Evolutionary conservation across 2,113 vertebrate species (phyloP).

Genomic region (Leucopsar rothschildi): DNA sequence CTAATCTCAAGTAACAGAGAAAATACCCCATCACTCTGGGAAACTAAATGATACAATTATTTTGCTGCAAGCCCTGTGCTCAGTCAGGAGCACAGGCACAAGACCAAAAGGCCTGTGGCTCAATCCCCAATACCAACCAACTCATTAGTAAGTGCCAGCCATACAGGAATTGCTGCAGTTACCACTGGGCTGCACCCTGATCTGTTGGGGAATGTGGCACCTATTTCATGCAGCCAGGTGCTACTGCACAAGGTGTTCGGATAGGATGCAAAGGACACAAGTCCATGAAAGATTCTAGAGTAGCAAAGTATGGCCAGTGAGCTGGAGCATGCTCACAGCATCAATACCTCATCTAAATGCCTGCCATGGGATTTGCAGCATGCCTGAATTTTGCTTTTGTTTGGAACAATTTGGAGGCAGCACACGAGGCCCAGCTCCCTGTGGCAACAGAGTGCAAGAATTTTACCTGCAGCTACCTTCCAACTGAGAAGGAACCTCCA

Average conservation of each 20-base stretch:
- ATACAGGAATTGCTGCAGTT: not conserved
- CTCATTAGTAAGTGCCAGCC: not conserved
- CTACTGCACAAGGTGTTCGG: not conserved
- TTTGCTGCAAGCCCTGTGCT: not conserved
- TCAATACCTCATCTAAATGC: not conserved
- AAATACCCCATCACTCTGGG: not conserved
- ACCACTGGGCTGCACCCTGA: not conserved
- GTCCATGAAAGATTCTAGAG: not conserved
- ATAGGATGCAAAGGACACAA: not conserved
- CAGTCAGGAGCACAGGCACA: not conserved
- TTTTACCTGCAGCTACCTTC: not conserved
- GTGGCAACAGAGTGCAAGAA: rapidly evolving
- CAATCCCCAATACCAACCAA: not conserved
- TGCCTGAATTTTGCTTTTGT: not conserved
- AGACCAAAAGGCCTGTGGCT: not conserved
- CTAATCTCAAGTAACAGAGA: not conserved
- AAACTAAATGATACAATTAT: not conserved
- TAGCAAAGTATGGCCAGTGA: not conserved
- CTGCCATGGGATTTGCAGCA: not conserved
- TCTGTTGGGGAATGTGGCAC: not conserved
- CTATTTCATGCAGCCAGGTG: not conserved
- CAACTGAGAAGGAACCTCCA: not conserved
- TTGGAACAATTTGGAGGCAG: not conserved
- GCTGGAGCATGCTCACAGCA: not conserved
- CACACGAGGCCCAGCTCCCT: not conserved